phyloP scores from a whole-genome alignment of 2,888 invertebrate species.

The Incurvaria masculella region DNA sequence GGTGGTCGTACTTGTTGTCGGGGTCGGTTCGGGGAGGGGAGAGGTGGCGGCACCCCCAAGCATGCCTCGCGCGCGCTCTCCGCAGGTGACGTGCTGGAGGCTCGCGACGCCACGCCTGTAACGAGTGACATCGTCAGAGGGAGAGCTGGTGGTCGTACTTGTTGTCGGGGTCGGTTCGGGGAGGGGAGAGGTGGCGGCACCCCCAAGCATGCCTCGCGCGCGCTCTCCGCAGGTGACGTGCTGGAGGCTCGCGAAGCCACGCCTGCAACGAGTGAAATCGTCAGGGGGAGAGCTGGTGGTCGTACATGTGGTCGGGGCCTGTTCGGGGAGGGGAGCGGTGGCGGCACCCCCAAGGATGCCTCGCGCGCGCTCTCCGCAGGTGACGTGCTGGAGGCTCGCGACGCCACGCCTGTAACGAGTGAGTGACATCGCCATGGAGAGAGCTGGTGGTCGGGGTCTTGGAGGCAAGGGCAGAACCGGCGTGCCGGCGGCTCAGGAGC shows the following conservation, averaged over 20 bases:
- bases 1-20: too few relatives aligned
- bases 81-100: constrained; percentile 22
- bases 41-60: constrained; percentile 44
- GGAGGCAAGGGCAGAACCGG: too few relatives aligned
- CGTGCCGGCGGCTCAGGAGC: too few relatives aligned
- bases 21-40: too few relatives aligned
- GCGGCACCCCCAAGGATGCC: constrained; percentile 48
- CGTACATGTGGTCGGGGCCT: too few relatives aligned
- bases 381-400: constrained; percentile 19
- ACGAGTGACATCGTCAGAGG: too few relatives aligned
- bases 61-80: constrained; percentile 33
- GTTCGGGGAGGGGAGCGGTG: constrained; percentile 33
- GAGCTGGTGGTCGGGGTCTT: too few relatives aligned
- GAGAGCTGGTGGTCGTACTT: too few relatives aligned
- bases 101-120: constrained; percentile 19
- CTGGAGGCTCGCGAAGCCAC: constrained; percentile 20
- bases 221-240: constrained; percentile 23
- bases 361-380: constrained; percentile 28
- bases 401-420: constrained; percentile 21
- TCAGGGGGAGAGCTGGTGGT: too few relatives aligned
- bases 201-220: constrained; percentile 43
- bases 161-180: constrained; percentile 28
- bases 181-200: constrained; percentile 40
- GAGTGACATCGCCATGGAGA: too few relatives aligned
- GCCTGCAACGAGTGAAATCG: too few relatives aligned